phyloP scores from a whole-genome alignment of 2,797 vertebrate genomes.

The Scolopax bukidnonensis region DNA sequence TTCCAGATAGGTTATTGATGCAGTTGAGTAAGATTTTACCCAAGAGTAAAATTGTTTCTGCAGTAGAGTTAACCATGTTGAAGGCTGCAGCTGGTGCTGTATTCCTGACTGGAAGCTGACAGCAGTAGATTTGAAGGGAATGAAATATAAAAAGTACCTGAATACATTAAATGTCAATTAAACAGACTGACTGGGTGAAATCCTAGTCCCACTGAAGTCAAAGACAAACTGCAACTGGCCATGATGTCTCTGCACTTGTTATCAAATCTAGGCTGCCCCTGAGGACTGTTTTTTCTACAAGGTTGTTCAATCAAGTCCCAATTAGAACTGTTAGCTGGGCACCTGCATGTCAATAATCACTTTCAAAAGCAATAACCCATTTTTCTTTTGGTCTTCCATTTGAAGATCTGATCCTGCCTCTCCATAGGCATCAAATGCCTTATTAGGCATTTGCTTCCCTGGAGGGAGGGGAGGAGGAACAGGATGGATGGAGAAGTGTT shows the following conservation, averaged over 20 bases:
- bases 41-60: not conserved
- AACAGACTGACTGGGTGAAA: not conserved
- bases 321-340: not conserved
- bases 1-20: not conserved
- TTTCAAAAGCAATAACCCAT: not conserved
- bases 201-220: not conserved
- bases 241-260: not conserved
- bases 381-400: not conserved
- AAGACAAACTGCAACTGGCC: not conserved
- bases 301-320: not conserved
- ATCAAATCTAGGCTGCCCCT: not conserved
- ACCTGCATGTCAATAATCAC: not conserved
- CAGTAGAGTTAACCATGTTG: not conserved
- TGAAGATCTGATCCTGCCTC: not conserved
- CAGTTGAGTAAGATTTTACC: not conserved
- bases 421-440: not conserved
- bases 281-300: not conserved
- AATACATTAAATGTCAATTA: not conserved
- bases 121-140: not conserved
- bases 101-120: not conserved
- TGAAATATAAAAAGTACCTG: not conserved
- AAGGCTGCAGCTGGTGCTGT: not conserved
- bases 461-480: not conserved
- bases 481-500: not conserved
- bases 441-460: not conserved